phyloP scores from a whole-genome alignment of 1,140 invertebrate genomes.

The Drosophila sproati region DNA sequence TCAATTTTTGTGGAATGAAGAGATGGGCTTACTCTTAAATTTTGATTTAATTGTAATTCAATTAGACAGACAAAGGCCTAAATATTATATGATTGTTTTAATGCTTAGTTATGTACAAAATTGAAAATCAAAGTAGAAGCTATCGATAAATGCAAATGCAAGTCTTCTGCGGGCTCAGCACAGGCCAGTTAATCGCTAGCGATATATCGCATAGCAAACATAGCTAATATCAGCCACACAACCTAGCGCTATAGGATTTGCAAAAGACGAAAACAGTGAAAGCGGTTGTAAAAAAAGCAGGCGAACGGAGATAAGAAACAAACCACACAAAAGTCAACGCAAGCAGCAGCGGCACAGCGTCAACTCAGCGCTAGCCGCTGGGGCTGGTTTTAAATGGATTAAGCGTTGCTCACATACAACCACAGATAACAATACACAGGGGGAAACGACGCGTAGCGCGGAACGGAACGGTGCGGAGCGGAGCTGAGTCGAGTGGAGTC shows the following conservation, averaged over 20 bases:
- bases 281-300: constrained; percentile 46
- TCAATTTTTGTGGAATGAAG: neutral
- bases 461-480: constrained; percentile 4
- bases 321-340: constrained; percentile 46
- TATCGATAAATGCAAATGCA: constrained; percentile 14
- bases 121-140: neutral
- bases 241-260: constrained; percentile 50
- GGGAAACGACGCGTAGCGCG: constrained; percentile 16
- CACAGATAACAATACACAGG: constrained; percentile 47
- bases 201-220: constrained; percentile 31
- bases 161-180: neutral
- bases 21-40: neutral
- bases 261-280: constrained; percentile 58
- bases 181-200: constrained; percentile 7
- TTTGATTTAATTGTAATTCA: neutral
- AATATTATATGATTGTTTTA: neutral
- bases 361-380: constrained; percentile 49
- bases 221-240: constrained; percentile 34
- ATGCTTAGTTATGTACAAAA: neutral
- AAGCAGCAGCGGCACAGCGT: constrained; percentile 45
- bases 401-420: constrained; percentile 35
- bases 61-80: neutral
- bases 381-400: constrained; percentile 53
- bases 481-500: constrained; percentile 11
- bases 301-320: constrained; percentile 58